Percentiles rank a stretch among this genome's conserved stretches.
Conservation (phyloP, 2,888 invertebrate genomes). For the Lamellibrachia columna region DNA sequence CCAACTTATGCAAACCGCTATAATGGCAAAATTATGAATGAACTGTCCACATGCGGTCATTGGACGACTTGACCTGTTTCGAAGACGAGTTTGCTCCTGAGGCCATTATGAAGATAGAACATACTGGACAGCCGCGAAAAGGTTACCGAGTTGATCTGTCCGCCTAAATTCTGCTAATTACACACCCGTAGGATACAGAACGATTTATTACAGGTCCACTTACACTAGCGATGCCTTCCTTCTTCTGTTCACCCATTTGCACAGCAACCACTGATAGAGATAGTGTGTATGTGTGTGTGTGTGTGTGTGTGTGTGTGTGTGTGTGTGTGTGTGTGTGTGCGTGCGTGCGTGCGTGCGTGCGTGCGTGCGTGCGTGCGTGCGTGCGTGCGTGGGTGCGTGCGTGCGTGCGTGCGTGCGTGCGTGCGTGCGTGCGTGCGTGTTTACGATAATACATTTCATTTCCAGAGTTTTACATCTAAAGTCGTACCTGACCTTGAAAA, state of each 20-base stretch:
- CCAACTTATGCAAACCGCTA: not conserved
- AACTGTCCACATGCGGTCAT: not conserved
- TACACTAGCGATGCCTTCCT: not conserved
- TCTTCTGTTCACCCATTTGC: not conserved
- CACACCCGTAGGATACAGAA: not conserved
- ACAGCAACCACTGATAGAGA: too few relatives aligned
- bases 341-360: too few relatives aligned
- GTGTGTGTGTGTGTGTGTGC: too few relatives aligned
- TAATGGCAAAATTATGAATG: not conserved
- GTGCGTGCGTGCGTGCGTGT: not conserved
- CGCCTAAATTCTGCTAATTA: not conserved
- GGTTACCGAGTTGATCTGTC: not conserved
- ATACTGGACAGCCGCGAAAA: not conserved
- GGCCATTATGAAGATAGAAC: not conserved
- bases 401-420: not conserved
- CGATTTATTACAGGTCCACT: not conserved
- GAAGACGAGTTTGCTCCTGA: not conserved
- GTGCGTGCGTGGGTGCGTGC: not conserved
- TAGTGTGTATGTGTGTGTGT: too few relatives aligned
- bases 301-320: too few relatives aligned
- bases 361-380: too few relatives aligned
- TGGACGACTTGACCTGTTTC: not conserved
- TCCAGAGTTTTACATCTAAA: too few relatives aligned
- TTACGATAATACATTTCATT: too few relatives aligned
- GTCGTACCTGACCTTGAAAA: too few relatives aligned